Base-by-base conservation (phyloP, 2,888 invertebrate species). In the Lysandra bellargus region DNA sequence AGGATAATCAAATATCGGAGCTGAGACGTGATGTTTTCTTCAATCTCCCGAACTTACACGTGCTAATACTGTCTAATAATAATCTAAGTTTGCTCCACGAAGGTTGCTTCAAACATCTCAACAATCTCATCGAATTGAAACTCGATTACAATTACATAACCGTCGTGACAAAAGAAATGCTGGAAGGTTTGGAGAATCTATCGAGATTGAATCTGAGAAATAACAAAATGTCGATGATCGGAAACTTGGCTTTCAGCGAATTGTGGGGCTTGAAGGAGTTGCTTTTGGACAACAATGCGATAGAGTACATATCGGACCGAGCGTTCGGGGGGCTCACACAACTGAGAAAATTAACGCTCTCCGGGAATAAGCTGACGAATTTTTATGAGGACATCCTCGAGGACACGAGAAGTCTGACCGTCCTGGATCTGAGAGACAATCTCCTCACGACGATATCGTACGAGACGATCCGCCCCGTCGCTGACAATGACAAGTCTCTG, bases 71-170 rank as follows among this genome's bases (percentile, higher is more conserved):
- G 80, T 98, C 98, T 84, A 97, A 97, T 86, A 99, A 99, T 90
- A 97, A 97, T 85, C 95, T 99, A 80, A 97, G 97, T 85, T 95
- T 96, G 73, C 95, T 98, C 78, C 98, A 99, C 85, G 98, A 98
- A 84, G 97, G 97, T 81, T 97, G 99, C 78, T 98, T 98, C 87
- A 95, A 95, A 83, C 96, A 97, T 82, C 92, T 98, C 85, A 95
- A 95, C 37, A 96, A 97, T 85, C 94, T 98, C 81, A 95, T 97
- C 81, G 97, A 97, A 85, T 92, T 99, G 80, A 97, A 98, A 87
- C 92, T 99, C 84, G 97, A 97, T 85, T 95, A 95, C 84, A 98
- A 97, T 91, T 96, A 96, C 86, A 96, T 98, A 85, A 96, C 96
- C 81, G 96, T 97, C 49, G 92, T 98, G 84, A 97, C 97, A 69